Evolutionary conservation across 2,888 invertebrate genomes (phyloP).

Genomic region (Cyrtodaria siliqua): DNA sequence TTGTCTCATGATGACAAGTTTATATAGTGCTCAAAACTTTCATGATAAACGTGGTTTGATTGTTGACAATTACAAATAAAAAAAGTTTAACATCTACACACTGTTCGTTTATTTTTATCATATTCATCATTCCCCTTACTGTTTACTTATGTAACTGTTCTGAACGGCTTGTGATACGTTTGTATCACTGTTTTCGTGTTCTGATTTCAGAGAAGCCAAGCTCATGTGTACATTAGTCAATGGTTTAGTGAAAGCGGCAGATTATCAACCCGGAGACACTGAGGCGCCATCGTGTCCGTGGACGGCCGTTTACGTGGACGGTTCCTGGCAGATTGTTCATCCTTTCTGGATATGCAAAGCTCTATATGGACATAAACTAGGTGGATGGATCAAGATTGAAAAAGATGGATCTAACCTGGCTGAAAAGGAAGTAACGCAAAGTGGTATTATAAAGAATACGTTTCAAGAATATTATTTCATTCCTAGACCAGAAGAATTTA

Average conservation of each 20-base stretch:
- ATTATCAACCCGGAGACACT: constrained; percentile 58
- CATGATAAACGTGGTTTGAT: no score
- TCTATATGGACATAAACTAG: constrained; percentile 52
- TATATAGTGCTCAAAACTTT: no score
- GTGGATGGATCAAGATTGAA: constrained; percentile 65
- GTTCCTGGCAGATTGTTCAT: constrained; percentile 60
- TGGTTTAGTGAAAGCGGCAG: constrained; percentile 52
- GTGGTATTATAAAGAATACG: constrained; percentile 36
- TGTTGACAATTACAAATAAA: no score
- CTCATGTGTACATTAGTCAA: constrained; percentile 48
- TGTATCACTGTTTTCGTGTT: no score
- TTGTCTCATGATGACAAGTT: no score
- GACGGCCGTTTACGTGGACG: constrained; percentile 52
- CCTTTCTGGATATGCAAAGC: constrained; percentile 61
- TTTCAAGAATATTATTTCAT: constrained; percentile 60
- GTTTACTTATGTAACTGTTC: no score
- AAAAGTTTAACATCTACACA: no score
- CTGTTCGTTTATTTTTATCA: no score
- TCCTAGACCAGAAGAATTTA: constrained; percentile 47
- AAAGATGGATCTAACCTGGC: background rate
- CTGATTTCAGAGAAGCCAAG: constrained; percentile 36
- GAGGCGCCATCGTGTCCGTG: constrained; percentile 28
- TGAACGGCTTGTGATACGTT: no score
- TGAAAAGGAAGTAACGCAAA: constrained; percentile 5
- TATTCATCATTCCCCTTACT: no score